Base-by-base conservation (phyloP, 2,797 vertebrate genomes). In the Pogoniulus pusillus region DNA sequence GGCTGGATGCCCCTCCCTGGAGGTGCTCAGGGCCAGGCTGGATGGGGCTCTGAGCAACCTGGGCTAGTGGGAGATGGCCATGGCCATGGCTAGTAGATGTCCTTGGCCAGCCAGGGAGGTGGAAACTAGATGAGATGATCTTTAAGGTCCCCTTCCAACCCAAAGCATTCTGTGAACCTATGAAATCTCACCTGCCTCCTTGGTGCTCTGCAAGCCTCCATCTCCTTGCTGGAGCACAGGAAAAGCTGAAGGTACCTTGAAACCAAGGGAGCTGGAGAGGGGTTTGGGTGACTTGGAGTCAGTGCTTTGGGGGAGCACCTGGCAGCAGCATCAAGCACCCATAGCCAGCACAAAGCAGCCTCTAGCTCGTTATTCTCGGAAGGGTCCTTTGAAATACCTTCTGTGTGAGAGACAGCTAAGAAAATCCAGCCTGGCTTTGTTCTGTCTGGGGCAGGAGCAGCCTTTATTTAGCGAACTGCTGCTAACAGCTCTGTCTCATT, bases 401-500 rank as follows among this genome's bases (percentile, higher is more conserved):
- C 84, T 47, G 84, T 66, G 73, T 17, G 65, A 90, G 87, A 85
- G 78, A 77, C 65, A 49, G 81, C 84, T 49, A 78, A 73, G 90
- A 92, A 94, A 96, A 93, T 85, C 79, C 76, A 12, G 49, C 80
- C 94, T 90, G 94, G 91, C 86, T 95, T 76, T 85, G 57, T 85
- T 85, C 91, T 83, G 82, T 93, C 91, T 87, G 32, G 4, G 84
- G 90, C 93, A 96, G 94, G 87, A 93, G 76, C 90, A 94, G 90
- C 88, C 89, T 93, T 94, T 79, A 90, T 93, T 96, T 95, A 89
- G 94, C 86, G 72, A 93, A 87, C 70, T 66, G 84, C 93, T 93
- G 82, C 87, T 91, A 93, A 95, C 86, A 93, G 95, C 95, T 85
- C 94, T 85, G 93, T 93, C 95, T 96, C 95, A 91, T 96, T 93